Conservation (phyloP, 2,888 invertebrate genomes). For the Ferrisia virgata region DNA sequence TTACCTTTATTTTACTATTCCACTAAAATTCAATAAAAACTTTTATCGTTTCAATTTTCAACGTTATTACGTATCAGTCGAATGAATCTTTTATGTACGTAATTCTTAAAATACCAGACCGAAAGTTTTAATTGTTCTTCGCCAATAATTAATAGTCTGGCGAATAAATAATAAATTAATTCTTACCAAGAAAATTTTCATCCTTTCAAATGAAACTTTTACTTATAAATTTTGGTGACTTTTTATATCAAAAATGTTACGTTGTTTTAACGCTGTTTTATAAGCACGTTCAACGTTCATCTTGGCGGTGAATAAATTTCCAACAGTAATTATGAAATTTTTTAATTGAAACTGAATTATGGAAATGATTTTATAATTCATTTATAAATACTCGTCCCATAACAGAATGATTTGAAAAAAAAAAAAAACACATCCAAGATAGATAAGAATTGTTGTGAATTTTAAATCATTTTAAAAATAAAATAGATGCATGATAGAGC, state of each 20-base stretch:
- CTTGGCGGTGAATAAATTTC: not conserved
- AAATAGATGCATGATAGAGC: too few relatives aligned
- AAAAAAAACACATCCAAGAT: too few relatives aligned
- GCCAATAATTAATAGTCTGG: not conserved
- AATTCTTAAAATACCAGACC: not conserved
- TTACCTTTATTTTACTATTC: not conserved
- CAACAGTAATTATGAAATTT: not conserved
- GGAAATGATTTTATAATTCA: not conserved
- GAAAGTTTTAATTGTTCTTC: not conserved
- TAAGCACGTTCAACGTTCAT: not conserved
- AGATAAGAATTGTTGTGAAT: too few relatives aligned
- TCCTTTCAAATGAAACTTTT: not conserved
- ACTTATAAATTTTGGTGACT: not conserved
- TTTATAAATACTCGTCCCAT: not conserved
- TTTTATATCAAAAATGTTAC: not conserved
- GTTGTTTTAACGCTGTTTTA: not conserved
- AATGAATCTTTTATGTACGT: not conserved
- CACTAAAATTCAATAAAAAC: not conserved
- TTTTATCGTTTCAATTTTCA: not conserved
- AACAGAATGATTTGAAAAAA: not conserved
- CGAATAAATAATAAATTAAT: not conserved
- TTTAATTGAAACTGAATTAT: not conserved
- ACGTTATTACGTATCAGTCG: not conserved
- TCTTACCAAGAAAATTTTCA: not conserved
- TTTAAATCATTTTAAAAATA: too few relatives aligned